Percentiles rank a stretch among this genome's conserved stretches.
Conservation (phyloP, 1,140 invertebrate species). For the Pomacea maculata region DNA sequence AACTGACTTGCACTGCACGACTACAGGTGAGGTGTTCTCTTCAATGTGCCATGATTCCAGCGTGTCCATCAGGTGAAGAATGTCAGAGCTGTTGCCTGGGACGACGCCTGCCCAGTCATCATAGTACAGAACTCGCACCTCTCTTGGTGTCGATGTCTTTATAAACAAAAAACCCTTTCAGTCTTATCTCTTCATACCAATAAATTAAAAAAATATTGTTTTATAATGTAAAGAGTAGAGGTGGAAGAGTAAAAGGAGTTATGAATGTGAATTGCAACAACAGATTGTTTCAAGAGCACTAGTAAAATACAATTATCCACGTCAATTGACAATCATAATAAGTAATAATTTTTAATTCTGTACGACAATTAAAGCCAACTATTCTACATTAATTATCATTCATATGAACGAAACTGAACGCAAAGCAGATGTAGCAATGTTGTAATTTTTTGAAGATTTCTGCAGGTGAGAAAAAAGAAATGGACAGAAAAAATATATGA, state of each 20-base stretch:
- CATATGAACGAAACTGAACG: too few species aligned
- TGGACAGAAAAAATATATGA: not conserved
- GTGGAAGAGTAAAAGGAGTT: too few species aligned
- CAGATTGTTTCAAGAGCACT: not conserved
- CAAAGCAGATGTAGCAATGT: not conserved
- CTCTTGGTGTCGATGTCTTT: not conserved
- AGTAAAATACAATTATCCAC: too few species aligned
- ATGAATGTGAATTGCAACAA: not conserved
- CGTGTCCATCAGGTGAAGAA: constrained; percentile 98
- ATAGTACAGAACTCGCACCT: constrained; percentile 3
- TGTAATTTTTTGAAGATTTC: not conserved
- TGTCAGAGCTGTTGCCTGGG: constrained; percentile 88
- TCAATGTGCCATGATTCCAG: constrained; percentile 79
- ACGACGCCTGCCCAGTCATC: constrained; percentile 79
- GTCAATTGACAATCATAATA: too few species aligned
- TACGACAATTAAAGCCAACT: too few species aligned
- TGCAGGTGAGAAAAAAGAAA: too few species aligned
- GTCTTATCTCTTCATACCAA: not conserved
- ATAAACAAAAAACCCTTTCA: not conserved
- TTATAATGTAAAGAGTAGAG: not conserved
- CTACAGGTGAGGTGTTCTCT: too few species aligned
- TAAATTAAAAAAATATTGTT: too few species aligned
- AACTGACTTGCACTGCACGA: too few species aligned
- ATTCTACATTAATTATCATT: too few species aligned
- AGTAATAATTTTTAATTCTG: too few species aligned